phyloP scores from a whole-genome alignment of 2,113 vertebrate genomes.

The Chamaea fasciata region DNA sequence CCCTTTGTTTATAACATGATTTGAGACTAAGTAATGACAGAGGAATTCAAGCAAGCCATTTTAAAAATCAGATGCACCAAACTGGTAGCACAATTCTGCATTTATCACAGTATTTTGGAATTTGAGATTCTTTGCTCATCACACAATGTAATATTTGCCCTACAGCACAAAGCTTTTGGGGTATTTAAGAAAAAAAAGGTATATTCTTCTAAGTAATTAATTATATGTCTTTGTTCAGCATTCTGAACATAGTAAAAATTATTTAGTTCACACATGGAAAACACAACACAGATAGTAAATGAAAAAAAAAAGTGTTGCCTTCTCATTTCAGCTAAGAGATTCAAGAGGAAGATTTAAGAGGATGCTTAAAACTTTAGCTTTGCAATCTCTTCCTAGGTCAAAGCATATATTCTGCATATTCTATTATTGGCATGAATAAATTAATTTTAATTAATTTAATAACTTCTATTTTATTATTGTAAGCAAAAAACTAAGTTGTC shows the following conservation, averaged over 20 bases:
- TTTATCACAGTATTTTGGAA: background rate
- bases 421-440: background rate
- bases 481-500: background rate
- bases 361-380: background rate
- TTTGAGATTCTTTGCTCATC: background rate
- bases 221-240: background rate
- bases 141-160: background rate
- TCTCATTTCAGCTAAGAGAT: background rate
- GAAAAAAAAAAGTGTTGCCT: background rate
- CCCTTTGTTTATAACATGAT: background rate
- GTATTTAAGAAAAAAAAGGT: background rate
- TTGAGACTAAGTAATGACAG: background rate
- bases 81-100: background rate
- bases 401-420: background rate
- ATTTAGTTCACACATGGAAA: background rate
- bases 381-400: background rate
- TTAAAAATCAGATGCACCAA: background rate
- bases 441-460: background rate
- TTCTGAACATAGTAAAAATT: background rate
- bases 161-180: background rate
- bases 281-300: background rate
- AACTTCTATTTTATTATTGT: background rate
- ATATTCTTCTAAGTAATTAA: background rate
- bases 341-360: background rate
- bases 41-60: background rate